Evolutionary conservation across 2,888 invertebrate genomes (phyloP).

Genomic region (Eristalis tenax): DNA sequence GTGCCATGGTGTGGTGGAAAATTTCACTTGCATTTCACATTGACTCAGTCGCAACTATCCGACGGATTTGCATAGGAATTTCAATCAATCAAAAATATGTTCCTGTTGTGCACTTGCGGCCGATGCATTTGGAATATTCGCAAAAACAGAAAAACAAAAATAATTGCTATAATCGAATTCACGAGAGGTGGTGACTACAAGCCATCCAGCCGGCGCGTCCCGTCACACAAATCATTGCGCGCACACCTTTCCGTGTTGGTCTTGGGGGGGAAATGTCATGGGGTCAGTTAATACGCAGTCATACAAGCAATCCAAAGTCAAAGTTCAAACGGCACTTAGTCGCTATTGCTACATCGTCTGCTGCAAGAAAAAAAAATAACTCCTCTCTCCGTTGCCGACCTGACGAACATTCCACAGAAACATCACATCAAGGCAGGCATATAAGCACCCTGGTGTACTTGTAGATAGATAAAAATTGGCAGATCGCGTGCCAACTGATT

Average conservation of each 20-base stretch:
- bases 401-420: not conserved
- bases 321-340: constrained; percentile 59
- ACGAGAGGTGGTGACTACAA: constrained; percentile 24
- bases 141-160: not conserved
- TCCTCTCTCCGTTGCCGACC: not conserved
- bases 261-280: constrained; percentile 44
- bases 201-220: not conserved
- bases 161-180: constrained; percentile 46
- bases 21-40: constrained; percentile 47
- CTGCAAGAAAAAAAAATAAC: not conserved
- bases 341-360: constrained; percentile 21
- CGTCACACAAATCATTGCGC: constrained; percentile 34
- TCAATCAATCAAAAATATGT: constrained; percentile 65
- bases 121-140: not conserved
- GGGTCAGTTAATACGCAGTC: constrained; percentile 46
- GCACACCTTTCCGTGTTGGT: not conserved
- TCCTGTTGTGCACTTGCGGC: constrained; percentile 1
- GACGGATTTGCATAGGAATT: constrained; percentile 68
- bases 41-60: constrained; percentile 38
- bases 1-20: constrained; percentile 15
- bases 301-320: constrained; percentile 12
- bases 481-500: constrained; percentile 70
- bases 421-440: constrained; percentile 17
- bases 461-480: constrained; percentile 30
- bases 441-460: not conserved